These are phyloP conservation scores for Sebastes vulpes DNA, from an alignment of 2,797 vertebrate species.

Conservation along the genomic window DNA sequence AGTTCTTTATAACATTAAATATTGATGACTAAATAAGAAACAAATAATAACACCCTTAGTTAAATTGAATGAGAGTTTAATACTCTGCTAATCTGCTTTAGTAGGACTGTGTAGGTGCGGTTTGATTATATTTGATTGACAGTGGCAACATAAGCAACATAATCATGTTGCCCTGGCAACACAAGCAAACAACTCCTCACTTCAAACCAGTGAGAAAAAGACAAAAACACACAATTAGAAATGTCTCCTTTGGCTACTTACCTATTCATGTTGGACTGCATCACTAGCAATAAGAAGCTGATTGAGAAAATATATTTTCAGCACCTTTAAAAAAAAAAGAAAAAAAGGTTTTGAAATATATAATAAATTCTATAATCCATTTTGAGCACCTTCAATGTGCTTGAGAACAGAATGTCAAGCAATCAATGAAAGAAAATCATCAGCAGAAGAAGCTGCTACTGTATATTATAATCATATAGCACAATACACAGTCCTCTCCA, in stretches of 20 bases:
- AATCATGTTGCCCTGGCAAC: neutral
- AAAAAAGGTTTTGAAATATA: neutral
- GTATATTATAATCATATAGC: neutral
- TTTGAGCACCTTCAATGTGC: neutral
- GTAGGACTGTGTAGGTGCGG: neutral
- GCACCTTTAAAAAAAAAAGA: neutral
- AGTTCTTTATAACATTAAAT: neutral
- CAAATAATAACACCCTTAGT: neutral
- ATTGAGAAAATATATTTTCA: neutral
- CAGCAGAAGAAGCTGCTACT: neutral
- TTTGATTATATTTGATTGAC: neutral
- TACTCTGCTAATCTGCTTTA: neutral
- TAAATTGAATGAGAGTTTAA: neutral
- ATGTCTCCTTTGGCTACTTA: neutral
- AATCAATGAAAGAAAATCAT: neutral
- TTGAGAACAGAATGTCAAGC: neutral
- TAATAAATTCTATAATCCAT: neutral
- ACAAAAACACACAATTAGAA: neutral
- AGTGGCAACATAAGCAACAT: neutral
- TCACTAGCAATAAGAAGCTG: neutral
- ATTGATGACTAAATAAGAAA: neutral
- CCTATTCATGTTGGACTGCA: neutral
- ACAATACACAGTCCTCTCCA: neutral
- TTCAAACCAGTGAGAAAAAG: neutral
- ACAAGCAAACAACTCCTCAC: neutral